These are phyloP conservation scores for Phaedon cochleariae DNA, from an alignment of 2,888 invertebrate species.

Conservation along the genomic window DNA sequence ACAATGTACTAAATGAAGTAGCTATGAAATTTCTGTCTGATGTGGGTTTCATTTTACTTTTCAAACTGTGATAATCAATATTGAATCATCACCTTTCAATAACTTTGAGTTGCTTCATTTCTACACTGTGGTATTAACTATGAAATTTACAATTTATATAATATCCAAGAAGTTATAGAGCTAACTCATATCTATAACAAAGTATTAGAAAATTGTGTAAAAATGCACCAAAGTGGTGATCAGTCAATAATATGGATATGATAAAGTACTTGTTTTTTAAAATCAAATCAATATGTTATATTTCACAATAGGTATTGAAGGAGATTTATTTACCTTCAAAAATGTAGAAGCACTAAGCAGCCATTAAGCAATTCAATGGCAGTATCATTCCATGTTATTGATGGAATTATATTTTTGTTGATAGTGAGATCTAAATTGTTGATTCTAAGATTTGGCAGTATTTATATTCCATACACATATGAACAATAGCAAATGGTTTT, in stretches of 20 bases:
- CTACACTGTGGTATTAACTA: slow-evolving; percentile 20
- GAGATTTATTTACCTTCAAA: too few species aligned
- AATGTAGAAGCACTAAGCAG: too few species aligned
- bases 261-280: too few species aligned
- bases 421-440: background rate
- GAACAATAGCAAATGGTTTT: background rate
- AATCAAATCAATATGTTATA: too few species aligned
- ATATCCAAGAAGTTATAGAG: background rate
- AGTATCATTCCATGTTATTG: background rate
- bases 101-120: slow-evolving; percentile 24
- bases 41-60: slow-evolving; percentile 7
- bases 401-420: background rate
- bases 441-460: background rate
- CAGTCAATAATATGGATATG: too few species aligned
- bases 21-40: slow-evolving; percentile 10
- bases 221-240: background rate
- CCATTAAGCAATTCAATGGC: too few species aligned
- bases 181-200: background rate
- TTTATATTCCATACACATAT: background rate
- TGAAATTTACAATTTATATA: slow-evolving; percentile 12
- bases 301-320: too few species aligned
- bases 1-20: slow-evolving; percentile 30
- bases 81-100: slow-evolving; percentile 20
- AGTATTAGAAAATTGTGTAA: background rate
- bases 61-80: slow-evolving; percentile 31